A percentile compares a stretch with the other conserved stretches of the same genome.
phyloP scores from a whole-genome alignment of 2,113 vertebrate genomes.

The Acrocephalus arundinaceus region DNA sequence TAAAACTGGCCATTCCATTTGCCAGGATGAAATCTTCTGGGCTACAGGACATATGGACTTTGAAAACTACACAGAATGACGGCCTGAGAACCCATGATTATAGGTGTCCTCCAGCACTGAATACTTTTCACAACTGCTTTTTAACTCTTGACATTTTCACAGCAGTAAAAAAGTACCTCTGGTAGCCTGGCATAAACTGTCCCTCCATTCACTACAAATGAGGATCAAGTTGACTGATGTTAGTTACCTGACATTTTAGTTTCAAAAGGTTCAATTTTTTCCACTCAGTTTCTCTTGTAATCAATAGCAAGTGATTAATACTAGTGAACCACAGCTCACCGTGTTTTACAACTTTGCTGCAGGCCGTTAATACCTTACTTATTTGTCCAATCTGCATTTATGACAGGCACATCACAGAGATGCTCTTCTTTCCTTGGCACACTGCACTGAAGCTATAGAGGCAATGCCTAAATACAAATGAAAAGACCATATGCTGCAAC shows the following conservation, averaged over 20 bases:
- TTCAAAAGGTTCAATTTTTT: conserved; percentile 42
- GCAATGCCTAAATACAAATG: not conserved
- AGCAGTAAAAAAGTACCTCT: not conserved
- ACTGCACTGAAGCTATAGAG: not conserved
- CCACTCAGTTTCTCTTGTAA: conserved; percentile 7
- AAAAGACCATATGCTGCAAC: not conserved
- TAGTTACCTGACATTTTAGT: conserved; percentile 24
- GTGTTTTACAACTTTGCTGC: conserved; percentile 22
- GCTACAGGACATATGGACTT: not conserved
- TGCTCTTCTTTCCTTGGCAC: not conserved
- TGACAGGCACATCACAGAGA: not conserved
- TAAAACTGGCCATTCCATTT: not conserved
- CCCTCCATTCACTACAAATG: not conserved
- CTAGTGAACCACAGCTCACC: not conserved
- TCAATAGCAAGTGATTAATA: conserved; percentile 27
- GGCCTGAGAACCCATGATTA: not conserved
- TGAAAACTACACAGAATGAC: not conserved
- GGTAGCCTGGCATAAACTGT: not conserved
- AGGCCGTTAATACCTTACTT: not conserved
- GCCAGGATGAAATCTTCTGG: not conserved
- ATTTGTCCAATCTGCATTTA: conserved; percentile 25
- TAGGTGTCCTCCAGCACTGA: not conserved
- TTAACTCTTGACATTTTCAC: conserved; percentile 53
- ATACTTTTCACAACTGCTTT: conserved; percentile 6
- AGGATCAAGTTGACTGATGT: not conserved